Evolutionary conservation across 2,888 invertebrate species (phyloP).

Genomic region (Synergus laeviventris): DNA sequence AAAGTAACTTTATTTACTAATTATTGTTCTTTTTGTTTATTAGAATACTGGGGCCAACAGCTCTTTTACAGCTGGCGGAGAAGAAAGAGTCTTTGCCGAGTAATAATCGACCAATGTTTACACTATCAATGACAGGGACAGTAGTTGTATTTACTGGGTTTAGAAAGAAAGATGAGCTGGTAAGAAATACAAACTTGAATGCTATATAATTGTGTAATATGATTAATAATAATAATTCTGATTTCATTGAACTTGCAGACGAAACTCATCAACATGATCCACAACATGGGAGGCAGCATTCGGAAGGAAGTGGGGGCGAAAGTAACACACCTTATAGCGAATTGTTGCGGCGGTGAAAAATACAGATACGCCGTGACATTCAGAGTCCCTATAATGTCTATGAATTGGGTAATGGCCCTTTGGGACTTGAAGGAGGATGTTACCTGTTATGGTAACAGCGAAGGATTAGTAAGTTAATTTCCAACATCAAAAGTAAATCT

Average conservation of each 20-base stretch:
- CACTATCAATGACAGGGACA: constrained; percentile 91
- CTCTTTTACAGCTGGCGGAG: constrained; percentile 85
- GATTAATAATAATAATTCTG: constrained; percentile 21
- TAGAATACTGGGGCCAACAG: constrained; percentile 89
- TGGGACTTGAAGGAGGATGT: constrained; percentile 89
- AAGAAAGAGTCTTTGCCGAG: constrained; percentile 84
- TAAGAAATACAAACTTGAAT: constrained; percentile 75
- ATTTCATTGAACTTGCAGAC: constrained; percentile 79
- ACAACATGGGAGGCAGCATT: constrained; percentile 97
- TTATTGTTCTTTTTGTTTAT: constrained; percentile 53
- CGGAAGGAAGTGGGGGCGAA: constrained; percentile 92
- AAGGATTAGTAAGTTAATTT: constrained; percentile 79
- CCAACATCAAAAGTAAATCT: neutral
- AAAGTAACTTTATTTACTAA: neutral
- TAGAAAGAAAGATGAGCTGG: constrained; percentile 92
- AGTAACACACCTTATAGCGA: constrained; percentile 96
- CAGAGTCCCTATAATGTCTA: constrained; percentile 91
- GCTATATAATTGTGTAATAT: constrained; percentile 16
- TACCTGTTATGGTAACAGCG: constrained; percentile 84
- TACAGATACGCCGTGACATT: constrained; percentile 95
- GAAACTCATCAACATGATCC: constrained; percentile 91
- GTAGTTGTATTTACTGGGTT: constrained; percentile 96
- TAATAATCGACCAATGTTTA: constrained; percentile 90
- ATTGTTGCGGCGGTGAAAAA: constrained; percentile 92
- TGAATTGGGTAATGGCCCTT: constrained; percentile 91